A percentile compares a stretch with the other conserved stretches of the same genome.
These are phyloP conservation scores for Meriones unguiculatus DNA, from an alignment of 2,113 vertebrate species.

Conservation along the genomic window DNA sequence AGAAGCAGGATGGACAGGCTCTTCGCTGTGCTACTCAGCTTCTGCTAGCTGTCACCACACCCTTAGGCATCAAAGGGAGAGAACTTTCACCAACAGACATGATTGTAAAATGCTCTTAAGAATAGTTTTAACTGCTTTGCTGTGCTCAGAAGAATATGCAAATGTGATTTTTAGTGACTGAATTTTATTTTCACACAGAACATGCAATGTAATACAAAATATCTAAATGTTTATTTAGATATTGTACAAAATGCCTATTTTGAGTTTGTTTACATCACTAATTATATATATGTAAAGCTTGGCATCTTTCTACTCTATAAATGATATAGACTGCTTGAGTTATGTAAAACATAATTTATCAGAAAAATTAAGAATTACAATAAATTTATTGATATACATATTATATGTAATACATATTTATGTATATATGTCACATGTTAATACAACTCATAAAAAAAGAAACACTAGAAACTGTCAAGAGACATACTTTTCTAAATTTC, in stretches of 20 bases:
- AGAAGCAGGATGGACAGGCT: not conserved
- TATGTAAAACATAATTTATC: slow-evolving; percentile 43
- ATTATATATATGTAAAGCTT: slow-evolving; percentile 28
- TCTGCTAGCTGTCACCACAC: not conserved
- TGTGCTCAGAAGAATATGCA: not conserved
- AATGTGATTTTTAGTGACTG: slow-evolving; percentile 31
- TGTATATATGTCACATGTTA: not conserved
- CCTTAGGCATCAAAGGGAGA: not conserved
- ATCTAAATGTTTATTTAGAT: not conserved
- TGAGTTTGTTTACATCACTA: slow-evolving; percentile 14
- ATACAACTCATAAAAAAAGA: not conserved
- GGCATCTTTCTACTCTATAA: slow-evolving; percentile 16
- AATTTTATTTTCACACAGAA: slow-evolving; percentile 46
- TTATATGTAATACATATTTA: not conserved
- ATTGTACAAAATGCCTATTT: not conserved
- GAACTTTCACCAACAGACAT: not conserved
- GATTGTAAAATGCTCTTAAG: not conserved
- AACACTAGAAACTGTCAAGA: not conserved
- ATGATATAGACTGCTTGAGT: slow-evolving; percentile 37
- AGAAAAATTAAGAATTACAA: slow-evolving; percentile 24
- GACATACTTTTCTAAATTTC: not conserved
- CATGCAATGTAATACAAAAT: not conserved
- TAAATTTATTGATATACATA: not conserved
- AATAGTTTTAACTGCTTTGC: slow-evolving; percentile 24
- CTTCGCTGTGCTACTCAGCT: not conserved